Base-by-base conservation (phyloP, 2,888 invertebrate genomes). In the Hololepta plana region DNA sequence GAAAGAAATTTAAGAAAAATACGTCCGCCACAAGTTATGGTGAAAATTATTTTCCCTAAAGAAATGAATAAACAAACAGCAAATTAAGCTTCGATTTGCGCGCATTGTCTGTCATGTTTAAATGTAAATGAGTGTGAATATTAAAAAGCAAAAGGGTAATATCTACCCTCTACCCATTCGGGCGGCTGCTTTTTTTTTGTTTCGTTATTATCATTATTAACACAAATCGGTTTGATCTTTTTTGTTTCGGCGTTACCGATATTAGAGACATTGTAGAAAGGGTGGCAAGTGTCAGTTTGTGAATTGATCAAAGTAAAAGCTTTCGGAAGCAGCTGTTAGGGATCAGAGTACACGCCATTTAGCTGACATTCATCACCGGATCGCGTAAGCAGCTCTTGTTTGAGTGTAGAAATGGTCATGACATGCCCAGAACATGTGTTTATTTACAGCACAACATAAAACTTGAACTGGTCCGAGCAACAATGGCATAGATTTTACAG, bases 341-440 rank as follows among this genome's bases (percentile, higher is more conserved):
- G 32, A 41, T 40, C 38, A 41, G 37, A 28, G 32, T 33, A 41
- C 39, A 41, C 39, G 32, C 40, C 42, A 43, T 43, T 43, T 42
- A 42, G 39, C 37, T 35, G 36, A 39, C 41, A 42, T 43, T 42
- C 41, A 43, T 43, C 42, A 42, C 38, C 33, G 35, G 38, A 38
- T 39, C 35, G 38, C 39, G 38, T 34, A 41, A 39, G 39, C 38
- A 39, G 36, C 36, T 36, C 33, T 37, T 39, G 42, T 39, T 40
- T 38, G 38, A 39, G 42, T 38, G 35, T 39, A 38, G 38, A 38
- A 40, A 35, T 43, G 44, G 38, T 40, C 41, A 35, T 44, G 42
- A 41, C 43, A 41, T 40, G 41, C 41, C 42, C 40, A 39, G 36
- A 39, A 40, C 38, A 42, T 42, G 34, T 38, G 41, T 41, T 40